Evolutionary conservation across 2,113 vertebrate species (phyloP), one percentile per base, ranked within the genome.

Genomic region (Geococcyx californianus): DNA sequence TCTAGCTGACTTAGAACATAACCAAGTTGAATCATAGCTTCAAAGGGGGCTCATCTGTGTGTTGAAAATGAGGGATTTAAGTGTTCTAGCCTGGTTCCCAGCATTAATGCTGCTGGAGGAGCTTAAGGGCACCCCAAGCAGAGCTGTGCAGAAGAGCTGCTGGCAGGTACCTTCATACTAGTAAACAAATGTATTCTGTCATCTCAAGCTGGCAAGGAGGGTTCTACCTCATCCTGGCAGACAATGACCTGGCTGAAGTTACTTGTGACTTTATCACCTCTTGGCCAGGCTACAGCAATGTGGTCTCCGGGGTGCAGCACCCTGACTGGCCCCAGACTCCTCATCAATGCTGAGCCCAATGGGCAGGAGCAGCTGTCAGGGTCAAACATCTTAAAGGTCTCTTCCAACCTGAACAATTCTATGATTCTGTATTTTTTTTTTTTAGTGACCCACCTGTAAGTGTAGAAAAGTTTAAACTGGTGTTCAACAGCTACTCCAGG

Each of bases 401-500:
- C 16, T 44, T 44, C 42, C 42, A 44, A 44, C 42, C 42, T 44
- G 16, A 44, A 11, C 42, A 44, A 44, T 44, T 44, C 42, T 16
- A 44, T 44, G 42, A 44, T 44, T 44, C 42, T 44, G 42, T 16
- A 1, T 19, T 25, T 45, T 74, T 54, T n/a, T n/a, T n/a, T n/a
- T n/a, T n/a, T n/a, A 20, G 3, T 26, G 15, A 42, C 16, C 18
- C 12, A 4, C 17, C 33, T 52, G 3, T 0, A 42, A 16, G 3
- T 17, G 13, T 36, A 10, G 31, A 18, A 29, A n/a, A 24, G 8
- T 9, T 72, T 33, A 13, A 19, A 1, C 3, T 60, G 29, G 18
- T 33, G 9, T 36, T 79, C 8, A 5, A 0, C 13, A 47, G 14
- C n/a, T 83, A 45, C 49, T 44, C 8, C 11, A 42, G 56, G 13